Conservation (phyloP, 2,888 invertebrate genomes). For the Tortrix viridana region DNA sequence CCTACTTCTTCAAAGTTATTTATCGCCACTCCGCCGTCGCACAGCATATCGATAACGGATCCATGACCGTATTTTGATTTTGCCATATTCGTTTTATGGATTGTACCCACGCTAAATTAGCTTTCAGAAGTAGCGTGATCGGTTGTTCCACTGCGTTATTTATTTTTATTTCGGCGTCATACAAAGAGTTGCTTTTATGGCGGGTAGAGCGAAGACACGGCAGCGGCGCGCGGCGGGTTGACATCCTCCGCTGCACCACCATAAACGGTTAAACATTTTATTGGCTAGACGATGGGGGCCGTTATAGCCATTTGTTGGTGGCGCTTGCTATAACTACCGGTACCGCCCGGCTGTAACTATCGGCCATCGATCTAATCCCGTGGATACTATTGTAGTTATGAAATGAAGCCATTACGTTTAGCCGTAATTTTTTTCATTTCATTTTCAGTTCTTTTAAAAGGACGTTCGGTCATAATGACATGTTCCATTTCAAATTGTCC, state of each 20-base stretch:
- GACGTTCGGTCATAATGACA: too few species aligned
- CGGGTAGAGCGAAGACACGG: background rate
- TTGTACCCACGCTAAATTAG: conserved; percentile 57
- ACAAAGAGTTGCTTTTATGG: conserved; percentile 34
- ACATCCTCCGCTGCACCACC: conserved; percentile 41
- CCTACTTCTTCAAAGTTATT: conserved; percentile 33
- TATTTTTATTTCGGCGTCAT: conserved; percentile 39
- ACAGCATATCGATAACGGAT: conserved; percentile 57
- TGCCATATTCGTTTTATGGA: conserved; percentile 59
- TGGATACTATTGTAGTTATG: conserved; percentile 20
- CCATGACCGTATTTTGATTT: conserved; percentile 59
- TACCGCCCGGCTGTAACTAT: too few species aligned
- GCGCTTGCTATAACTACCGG: conserved; percentile 23
- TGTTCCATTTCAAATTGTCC: too few species aligned
- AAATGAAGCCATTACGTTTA: conserved; percentile 24
- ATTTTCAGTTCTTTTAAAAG: too few species aligned
- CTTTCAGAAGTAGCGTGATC: conserved; percentile 46
- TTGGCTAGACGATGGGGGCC: conserved; percentile 52
- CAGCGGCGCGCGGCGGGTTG: conserved; percentile 8
- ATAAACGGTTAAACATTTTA: conserved; percentile 56
- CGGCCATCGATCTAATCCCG: conserved; percentile 1
- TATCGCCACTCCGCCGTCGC: conserved; percentile 41
- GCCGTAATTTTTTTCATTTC: background rate
- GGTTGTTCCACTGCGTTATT: conserved; percentile 26
- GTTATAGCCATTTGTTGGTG: conserved; percentile 51